Base-by-base conservation (phyloP, 2,888 invertebrate genomes). In the Athalia rosae region DNA sequence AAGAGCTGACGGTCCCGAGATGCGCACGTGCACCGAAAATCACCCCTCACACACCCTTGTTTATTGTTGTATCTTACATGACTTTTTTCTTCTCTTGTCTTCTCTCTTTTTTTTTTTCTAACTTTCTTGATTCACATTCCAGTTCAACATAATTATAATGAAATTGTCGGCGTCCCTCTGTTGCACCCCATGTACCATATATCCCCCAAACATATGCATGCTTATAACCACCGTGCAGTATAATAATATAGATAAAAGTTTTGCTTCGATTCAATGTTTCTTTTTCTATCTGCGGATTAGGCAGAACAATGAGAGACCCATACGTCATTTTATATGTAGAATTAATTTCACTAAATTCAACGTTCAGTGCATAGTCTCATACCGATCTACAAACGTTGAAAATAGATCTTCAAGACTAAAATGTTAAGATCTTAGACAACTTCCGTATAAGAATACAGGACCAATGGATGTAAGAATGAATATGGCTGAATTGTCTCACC, bases 401-500 rank as follows among this genome's bases (percentile, higher is more conserved):
- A 28, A 28, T 28, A 28, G 28, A 28, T 28, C 28, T 28, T 28
- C 28, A 0, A 28, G 28, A 28, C 28, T 28, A 28, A 28, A 1
- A 28, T 28, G 28, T 28, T 28, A 28, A 28, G 28, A 28, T 28
- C 28, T 28, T 28, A 0, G 28, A 28, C 28, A 28, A 28, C 28
- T 28, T 28, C 28, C 28, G 28, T 28, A 28, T 28, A 28, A 28
- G 28, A 28, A 28, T 28, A 28, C 28, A 28, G 28, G 28, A 28
- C 28, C 28, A 28, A 28, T 28, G 28, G 2, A 1, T 28, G 28
- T 28, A 28, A 28, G 28, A 2, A 28, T 28, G 28, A 28, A 28
- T 28, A 28, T 28, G 28, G 28, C 28, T 28, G 28, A 28, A 28
- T 28, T 28, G 28, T 77, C 82, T 82, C 58, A 86, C 86, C 84